A percentile compares a stretch with the other conserved stretches of the same genome.
Conservation (phyloP, 2,797 vertebrate species). For the Megaceryle alcyon region DNA sequence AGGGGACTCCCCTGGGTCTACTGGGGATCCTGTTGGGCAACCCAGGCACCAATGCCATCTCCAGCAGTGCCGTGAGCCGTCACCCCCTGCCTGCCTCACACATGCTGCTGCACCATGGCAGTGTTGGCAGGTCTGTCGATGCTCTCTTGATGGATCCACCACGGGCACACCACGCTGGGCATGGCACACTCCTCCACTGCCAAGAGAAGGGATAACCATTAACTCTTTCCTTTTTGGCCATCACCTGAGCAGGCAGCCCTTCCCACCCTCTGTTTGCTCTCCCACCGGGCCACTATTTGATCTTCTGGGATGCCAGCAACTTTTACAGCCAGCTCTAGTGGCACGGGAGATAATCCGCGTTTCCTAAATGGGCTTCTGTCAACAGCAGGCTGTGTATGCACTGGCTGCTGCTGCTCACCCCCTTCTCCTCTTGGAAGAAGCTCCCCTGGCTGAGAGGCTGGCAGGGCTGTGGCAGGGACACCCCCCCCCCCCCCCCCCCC, state of each 20-base stretch:
- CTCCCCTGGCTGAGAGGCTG: rapidly evolving
- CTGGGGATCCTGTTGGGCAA: neutral
- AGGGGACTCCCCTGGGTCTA: neutral
- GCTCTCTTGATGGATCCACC: neutral
- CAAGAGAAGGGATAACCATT: conserved; percentile 20
- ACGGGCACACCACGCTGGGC: neutral
- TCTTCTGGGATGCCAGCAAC: neutral
- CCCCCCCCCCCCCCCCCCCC: neutral
- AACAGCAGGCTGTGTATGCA: neutral
- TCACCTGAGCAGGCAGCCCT: neutral
- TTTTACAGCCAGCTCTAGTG: conserved; percentile 9
- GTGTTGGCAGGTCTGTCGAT: neutral
- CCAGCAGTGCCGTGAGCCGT: rapidly evolving
- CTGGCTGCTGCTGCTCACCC: neutral
- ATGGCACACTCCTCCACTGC: neutral
- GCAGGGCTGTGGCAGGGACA: neutral
- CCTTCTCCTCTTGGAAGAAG: neutral
- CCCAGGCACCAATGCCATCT: neutral
- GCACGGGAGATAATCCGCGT: rapidly evolving
- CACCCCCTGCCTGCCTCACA: rapidly evolving
- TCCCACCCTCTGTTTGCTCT: conserved; percentile 23
- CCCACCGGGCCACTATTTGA: neutral
- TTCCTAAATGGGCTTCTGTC: conserved; percentile 42
- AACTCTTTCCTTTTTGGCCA: neutral
- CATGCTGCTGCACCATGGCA: rapidly evolving